Evolutionary conservation across 2,888 invertebrate genomes (phyloP), one percentile per base, ranked within the genome.

Genomic region (Pedicia rivosa): DNA sequence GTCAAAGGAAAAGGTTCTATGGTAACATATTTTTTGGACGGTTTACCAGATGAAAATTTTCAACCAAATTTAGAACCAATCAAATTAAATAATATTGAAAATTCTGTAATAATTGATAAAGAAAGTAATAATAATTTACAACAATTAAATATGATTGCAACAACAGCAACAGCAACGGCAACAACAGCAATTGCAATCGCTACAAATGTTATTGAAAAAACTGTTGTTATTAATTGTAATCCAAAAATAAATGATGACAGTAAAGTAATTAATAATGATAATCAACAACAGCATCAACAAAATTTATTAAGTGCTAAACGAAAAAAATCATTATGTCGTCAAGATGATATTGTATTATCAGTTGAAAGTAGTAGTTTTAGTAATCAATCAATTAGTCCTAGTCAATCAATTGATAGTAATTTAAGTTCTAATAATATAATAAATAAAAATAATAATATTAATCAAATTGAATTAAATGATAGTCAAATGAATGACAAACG

Each of bases 1-100:
- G 91, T 94, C 10, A 94, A 92, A 61, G 92, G 92, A 38, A 92
- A 92, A 59, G 92, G 91, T 14, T 79, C 84, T 46, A 92, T 92
- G 91, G 72, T 86, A 43, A 92, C 91, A 1, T 91, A 79, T 62
- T 87, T 88, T 41, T 51, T 61, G 3, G 57, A 59, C 37, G 54
- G 54, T 12, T 59, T 54, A 43, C 40, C 44, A 26, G 25, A 35
- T 17, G 35, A 37, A 25, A 22, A 12, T 13, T 34, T 27, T 9
- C 33, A 26, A 20, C 5, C 28, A 20, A 19, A 16, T 25, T 20
- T n/a, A 19, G 24, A 15, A 16, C 8, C 28, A 30, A 41, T 42
- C 35, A 48, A 47, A 13, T 43, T 9, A 26, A 14, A 19, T 19
- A 5, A 39, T 9, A 12, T 7, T 27, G 27, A 10, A 26, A 10